A percentile compares a stretch with the other conserved stretches of the same genome.
Conservation (phyloP, 64 coral and sea anemone genomes). For the Actinia tenebrosa region DNA sequence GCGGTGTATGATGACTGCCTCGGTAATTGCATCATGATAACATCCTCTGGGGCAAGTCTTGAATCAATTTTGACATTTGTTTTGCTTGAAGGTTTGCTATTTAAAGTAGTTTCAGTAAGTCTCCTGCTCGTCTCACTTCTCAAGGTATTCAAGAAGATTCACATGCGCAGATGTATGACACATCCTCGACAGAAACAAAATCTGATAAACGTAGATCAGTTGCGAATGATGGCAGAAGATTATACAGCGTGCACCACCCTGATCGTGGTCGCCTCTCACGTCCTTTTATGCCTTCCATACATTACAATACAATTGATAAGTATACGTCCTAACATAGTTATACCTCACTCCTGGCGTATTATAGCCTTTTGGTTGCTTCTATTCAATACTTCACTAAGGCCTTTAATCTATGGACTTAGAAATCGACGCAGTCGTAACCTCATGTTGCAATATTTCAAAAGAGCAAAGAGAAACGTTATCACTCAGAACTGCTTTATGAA, state of each 20-base stretch:
- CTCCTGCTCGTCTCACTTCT: neutral
- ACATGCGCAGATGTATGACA: neutral
- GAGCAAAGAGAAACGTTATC: neutral
- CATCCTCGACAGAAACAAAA: neutral
- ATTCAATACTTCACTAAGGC: neutral
- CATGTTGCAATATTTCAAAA: neutral
- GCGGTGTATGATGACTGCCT: neutral
- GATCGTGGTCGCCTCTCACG: neutral
- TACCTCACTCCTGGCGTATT: neutral
- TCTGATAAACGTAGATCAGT: neutral
- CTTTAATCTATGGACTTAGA: slow-evolving; percentile 15
- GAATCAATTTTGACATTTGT: neutral
- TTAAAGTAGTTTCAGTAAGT: neutral
- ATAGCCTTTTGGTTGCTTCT: neutral
- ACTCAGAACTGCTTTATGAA: neutral
- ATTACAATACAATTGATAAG: neutral
- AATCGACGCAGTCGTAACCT: neutral
- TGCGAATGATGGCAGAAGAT: neutral
- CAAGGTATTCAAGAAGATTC: slow-evolving; percentile 1
- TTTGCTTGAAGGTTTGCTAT: neutral
- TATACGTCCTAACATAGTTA: neutral
- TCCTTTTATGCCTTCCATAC: slow-evolving; percentile 5
- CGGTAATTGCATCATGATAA: neutral
- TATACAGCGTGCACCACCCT: slow-evolving; percentile 12
- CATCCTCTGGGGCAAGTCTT: neutral